phyloP scores from a whole-genome alignment of 2,113 vertebrate genomes.

The Sebastes schlegelii region DNA sequence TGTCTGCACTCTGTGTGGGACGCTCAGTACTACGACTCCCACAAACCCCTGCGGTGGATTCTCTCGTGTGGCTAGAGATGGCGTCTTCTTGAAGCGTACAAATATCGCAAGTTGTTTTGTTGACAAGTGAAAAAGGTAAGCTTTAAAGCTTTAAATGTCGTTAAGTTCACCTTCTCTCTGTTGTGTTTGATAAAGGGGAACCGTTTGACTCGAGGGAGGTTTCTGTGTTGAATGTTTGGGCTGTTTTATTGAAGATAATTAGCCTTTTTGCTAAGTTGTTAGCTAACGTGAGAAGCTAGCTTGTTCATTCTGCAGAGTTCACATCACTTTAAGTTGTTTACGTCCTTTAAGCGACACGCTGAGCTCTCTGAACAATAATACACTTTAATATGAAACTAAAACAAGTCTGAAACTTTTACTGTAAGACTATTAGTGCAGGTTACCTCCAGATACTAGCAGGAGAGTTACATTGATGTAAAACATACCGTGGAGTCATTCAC shows the following conservation, averaged over 20 bases:
- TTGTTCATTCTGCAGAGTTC: conserved; percentile 23
- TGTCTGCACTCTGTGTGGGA: fast-evolving
- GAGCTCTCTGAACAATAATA: fast-evolving
- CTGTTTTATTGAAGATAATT: background rate
- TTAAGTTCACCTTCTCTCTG: fast-evolving
- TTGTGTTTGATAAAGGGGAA: fast-evolving
- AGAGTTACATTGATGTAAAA: background rate
- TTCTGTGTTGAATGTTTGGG: background rate
- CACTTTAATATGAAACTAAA: background rate
- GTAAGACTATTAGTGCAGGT: background rate
- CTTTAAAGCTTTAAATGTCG: background rate
- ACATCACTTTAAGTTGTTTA: too few relatives aligned
- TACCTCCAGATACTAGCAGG: background rate
- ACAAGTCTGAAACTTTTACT: background rate
- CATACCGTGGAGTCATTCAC: background rate
- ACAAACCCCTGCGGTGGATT: conserved; percentile 31
- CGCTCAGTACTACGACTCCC: conserved; percentile 73
- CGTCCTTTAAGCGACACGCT: background rate
- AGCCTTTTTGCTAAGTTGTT: conserved; percentile 31
- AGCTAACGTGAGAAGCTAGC: conserved; percentile 45
- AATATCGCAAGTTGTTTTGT: conserved; percentile 59
- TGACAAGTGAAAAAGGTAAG: conserved; percentile 61
- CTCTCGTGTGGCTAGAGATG: conserved; percentile 59
- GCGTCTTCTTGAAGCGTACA: conserved; percentile 78
- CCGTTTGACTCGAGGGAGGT: fast-evolving